Evolutionary conservation across 2,797 vertebrate genomes (phyloP).

Genomic region (Gobio occitaniae): DNA sequence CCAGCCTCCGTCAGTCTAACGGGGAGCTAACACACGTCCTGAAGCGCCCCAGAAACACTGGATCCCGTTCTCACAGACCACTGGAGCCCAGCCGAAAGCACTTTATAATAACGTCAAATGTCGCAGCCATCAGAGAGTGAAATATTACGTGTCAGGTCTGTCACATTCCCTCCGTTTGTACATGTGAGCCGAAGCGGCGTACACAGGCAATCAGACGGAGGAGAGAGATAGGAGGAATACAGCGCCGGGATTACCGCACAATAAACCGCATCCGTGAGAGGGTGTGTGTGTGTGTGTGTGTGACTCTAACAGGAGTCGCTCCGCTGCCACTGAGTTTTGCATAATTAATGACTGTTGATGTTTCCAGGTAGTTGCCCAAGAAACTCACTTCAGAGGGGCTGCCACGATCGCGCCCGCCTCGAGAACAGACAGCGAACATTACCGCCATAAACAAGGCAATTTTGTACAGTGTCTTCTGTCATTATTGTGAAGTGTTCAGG

Average conservation of each 20-base stretch:
- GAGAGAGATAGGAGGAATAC: constrained; percentile 71
- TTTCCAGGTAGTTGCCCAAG: constrained; percentile 84
- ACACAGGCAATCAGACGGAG: constrained; percentile 60
- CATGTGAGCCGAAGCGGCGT: constrained; percentile 46
- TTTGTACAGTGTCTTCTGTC: constrained; percentile 82
- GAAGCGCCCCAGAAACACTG: background rate
- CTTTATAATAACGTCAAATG: constrained; percentile 46
- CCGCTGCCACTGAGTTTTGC: constrained; percentile 78
- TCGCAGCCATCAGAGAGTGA: constrained; percentile 48
- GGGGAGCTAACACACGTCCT: background rate
- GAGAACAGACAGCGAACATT: constrained; percentile 83
- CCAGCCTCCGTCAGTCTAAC: background rate
- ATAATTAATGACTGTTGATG: constrained; percentile 88
- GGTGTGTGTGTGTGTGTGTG: background rate
- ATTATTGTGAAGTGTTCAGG: constrained; percentile 76
- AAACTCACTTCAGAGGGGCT: constrained; percentile 79
- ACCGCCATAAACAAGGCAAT: constrained; percentile 82
- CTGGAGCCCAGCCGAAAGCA: constrained; percentile 32
- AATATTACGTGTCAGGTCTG: constrained; percentile 68
- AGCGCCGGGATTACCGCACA: constrained; percentile 65
- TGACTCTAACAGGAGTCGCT: constrained; percentile 78
- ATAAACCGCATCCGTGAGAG: constrained; percentile 66
- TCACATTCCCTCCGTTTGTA: constrained; percentile 74
- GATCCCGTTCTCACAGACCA: constrained; percentile 20
- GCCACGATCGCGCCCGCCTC: constrained; percentile 70